Evolutionary conservation across 2,888 invertebrate species (phyloP).

Genomic region (Gastrophysa polygoni): DNA sequence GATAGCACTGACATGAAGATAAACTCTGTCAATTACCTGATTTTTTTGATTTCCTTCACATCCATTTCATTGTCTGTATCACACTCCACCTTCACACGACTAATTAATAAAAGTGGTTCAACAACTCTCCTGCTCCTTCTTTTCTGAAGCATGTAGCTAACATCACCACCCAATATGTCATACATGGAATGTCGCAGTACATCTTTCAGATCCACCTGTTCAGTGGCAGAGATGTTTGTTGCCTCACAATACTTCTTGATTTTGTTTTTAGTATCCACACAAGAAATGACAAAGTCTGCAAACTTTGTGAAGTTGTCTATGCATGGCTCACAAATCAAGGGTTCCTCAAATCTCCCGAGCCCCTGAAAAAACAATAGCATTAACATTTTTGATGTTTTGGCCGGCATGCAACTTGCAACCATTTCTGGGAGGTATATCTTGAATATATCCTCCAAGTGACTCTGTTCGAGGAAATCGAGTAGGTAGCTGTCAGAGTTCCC

Average conservation of each 20-base stretch:
- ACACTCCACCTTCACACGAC: background rate
- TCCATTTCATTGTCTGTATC: background rate
- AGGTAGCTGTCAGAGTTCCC: background rate
- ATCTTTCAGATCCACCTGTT: background rate
- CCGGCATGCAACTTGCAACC: background rate
- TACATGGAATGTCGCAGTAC: background rate
- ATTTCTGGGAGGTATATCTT: background rate
- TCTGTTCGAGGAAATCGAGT: background rate
- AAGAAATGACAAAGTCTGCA: conserved; percentile 1
- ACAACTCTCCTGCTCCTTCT: background rate
- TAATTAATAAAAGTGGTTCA: background rate
- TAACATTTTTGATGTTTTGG: no score
- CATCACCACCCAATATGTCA: background rate
- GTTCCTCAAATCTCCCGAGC: background rate
- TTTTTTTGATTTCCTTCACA: background rate
- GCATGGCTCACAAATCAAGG: conserved; percentile 7
- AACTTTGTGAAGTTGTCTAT: conserved; percentile 6
- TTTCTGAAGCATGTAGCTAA: background rate
- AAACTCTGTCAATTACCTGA: no score
- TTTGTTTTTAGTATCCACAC: background rate
- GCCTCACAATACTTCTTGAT: background rate
- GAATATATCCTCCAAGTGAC: background rate
- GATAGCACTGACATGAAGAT: no score
- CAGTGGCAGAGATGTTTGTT: background rate
- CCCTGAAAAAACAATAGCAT: no score